phyloP scores from a whole-genome alignment of 2,888 invertebrate species.

The Ramazzottius varieornatus region DNA sequence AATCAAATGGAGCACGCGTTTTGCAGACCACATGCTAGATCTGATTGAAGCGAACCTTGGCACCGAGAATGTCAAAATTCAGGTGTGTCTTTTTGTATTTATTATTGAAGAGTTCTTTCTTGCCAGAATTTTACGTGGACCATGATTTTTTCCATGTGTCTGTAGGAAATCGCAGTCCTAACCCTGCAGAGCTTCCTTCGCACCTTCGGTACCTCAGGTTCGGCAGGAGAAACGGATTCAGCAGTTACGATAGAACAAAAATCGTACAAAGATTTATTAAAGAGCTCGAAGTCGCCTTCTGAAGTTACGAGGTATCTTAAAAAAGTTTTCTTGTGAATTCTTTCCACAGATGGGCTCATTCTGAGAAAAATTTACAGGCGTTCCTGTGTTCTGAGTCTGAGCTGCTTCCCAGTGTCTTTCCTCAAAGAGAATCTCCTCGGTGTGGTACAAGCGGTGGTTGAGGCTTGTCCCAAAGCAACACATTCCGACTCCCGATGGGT shows the following conservation, averaged over 20 bases:
- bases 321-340: too few species aligned
- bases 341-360: background rate
- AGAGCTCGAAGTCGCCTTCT: too few species aligned
- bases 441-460: background rate
- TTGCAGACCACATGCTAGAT: background rate
- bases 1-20: too few species aligned
- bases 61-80: background rate
- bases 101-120: background rate
- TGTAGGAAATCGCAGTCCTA: background rate
- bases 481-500: background rate
- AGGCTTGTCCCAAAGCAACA: background rate
- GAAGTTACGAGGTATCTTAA: background rate
- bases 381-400: background rate
- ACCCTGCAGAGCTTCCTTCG: background rate
- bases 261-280: too few species aligned
- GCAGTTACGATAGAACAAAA: too few species aligned
- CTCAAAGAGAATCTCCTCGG: background rate
- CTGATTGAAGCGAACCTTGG: background rate
- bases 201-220: background rate
- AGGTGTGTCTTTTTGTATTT: too few species aligned
- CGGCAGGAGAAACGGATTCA: too few species aligned
- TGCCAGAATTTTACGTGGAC: background rate
- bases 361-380: background rate
- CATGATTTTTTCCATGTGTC: background rate
- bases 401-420: background rate